Conservation (phyloP, 2,888 invertebrate species). For the Cybosia mesomella region DNA sequence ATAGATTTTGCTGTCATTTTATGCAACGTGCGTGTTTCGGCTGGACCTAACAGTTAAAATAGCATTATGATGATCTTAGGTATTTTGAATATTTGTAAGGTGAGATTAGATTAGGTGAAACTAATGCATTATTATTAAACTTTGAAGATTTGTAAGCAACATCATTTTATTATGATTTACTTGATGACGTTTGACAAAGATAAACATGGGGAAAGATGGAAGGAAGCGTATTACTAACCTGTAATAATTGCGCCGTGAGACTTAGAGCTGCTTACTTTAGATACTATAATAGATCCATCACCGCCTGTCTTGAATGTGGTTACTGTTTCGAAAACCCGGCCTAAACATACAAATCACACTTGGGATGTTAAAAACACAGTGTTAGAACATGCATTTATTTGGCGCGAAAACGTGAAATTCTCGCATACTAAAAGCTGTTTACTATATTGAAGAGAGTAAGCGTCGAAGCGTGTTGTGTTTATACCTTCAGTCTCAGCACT, state of each 20-base stretch:
- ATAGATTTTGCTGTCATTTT: conserved; percentile 88
- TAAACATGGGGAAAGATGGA: conserved; percentile 68
- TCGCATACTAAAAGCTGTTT: conserved; percentile 79
- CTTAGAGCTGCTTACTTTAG: conserved; percentile 88
- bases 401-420: conserved; percentile 69
- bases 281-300: conserved; percentile 81
- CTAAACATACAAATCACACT: conserved; percentile 86
- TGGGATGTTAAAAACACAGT: conserved; percentile 79
- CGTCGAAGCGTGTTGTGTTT: conserved; percentile 70
- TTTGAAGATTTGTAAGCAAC: conserved; percentile 31
- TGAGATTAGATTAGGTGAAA: conserved; percentile 61
- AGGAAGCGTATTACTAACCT: conserved; percentile 86
- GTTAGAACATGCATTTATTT: conserved; percentile 79
- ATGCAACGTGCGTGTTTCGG: conserved; percentile 89
- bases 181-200: conserved; percentile 20
- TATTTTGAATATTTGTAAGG: conserved; percentile 52
- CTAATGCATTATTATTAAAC: conserved; percentile 57
- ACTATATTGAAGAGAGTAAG: conserved; percentile 71
- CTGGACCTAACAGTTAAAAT: conserved; percentile 89
- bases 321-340: conserved; percentile 85
- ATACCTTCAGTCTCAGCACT: conserved; percentile 86
- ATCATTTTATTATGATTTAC: conserved; percentile 20
- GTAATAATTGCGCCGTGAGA: conserved; percentile 88
- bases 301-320: conserved; percentile 84
- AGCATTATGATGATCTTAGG: conserved; percentile 73